Conservation (phyloP, 2,888 invertebrate genomes). For the Troides helena region DNA sequence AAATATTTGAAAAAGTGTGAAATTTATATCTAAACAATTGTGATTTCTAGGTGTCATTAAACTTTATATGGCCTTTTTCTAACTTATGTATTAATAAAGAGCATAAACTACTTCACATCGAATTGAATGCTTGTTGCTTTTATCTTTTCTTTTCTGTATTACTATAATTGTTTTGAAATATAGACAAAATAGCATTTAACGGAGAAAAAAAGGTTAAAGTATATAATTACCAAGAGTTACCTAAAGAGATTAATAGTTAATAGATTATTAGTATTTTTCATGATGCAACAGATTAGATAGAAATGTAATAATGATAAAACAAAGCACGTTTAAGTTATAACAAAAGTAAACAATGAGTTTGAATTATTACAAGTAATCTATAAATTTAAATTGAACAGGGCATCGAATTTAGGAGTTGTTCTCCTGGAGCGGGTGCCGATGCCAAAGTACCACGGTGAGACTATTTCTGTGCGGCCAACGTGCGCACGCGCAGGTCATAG, state of each 20-base stretch:
- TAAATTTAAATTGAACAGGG: constrained; percentile 2
- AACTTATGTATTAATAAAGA: not conserved
- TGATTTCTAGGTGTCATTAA: not conserved
- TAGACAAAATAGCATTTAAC: too few species aligned
- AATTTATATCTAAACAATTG: not conserved
- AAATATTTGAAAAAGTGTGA: not conserved
- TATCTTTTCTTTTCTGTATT: too few species aligned
- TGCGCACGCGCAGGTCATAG: constrained; percentile 51
- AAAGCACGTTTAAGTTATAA: not conserved
- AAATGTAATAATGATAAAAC: not conserved
- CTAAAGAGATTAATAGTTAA: not conserved
- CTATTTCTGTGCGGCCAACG: constrained; percentile 62
- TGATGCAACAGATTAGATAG: not conserved
- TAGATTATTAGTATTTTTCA: not conserved
- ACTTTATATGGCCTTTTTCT: not conserved
- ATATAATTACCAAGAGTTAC: not conserved
- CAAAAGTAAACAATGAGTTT: not conserved
- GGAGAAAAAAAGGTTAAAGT: too few species aligned
- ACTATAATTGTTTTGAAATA: too few species aligned
- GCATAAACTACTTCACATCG: too few species aligned
- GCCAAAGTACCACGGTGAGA: constrained; percentile 62
- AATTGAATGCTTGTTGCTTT: too few species aligned
- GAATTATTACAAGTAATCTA: not conserved
- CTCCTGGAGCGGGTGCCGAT: constrained; percentile 64
- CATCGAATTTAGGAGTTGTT: constrained; percentile 41